These are phyloP conservation scores for Odontamblyopus lacepedii DNA, from an alignment of 2,797 vertebrate genomes.

Conservation along the genomic window DNA sequence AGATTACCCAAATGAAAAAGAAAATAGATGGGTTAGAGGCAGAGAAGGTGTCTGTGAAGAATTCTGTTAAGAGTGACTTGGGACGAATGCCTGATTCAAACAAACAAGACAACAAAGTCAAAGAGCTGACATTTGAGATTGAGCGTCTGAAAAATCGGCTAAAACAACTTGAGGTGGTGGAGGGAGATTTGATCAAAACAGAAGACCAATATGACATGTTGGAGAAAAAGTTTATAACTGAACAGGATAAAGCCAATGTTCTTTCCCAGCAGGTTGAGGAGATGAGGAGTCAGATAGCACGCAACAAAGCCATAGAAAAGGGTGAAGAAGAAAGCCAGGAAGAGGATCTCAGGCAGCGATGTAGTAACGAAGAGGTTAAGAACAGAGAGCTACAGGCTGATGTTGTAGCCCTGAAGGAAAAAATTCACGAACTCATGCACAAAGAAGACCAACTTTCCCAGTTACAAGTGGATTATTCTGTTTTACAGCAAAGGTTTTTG, in stretches of 20 bases:
- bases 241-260: slow-evolving; percentile 92
- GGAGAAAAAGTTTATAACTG: slow-evolving; percentile 91
- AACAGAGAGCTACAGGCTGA: slow-evolving; percentile 90
- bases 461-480: slow-evolving; percentile 92
- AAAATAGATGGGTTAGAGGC: slow-evolving; percentile 86
- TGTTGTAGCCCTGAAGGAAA: slow-evolving; percentile 95
- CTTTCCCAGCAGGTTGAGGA: slow-evolving; percentile 94
- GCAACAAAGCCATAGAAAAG: slow-evolving; percentile 91
- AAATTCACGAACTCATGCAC: slow-evolving; percentile 97
- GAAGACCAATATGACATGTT: slow-evolving; percentile 95
- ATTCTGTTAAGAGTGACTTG: slow-evolving; percentile 73
- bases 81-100: slow-evolving; percentile 63
- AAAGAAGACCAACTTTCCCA: slow-evolving; percentile 98
- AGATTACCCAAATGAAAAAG: slow-evolving; percentile 85
- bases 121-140: slow-evolving; percentile 90
- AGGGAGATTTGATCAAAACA: slow-evolving; percentile 95
- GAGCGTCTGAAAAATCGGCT: slow-evolving; percentile 91
- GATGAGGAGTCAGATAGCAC: slow-evolving; percentile 89
- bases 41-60: slow-evolving; percentile 80
- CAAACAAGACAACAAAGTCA: slow-evolving; percentile 86
- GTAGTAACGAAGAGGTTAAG: slow-evolving; percentile 88
- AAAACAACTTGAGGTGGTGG: slow-evolving; percentile 91
- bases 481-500: slow-evolving; percentile 91
- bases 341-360: slow-evolving; percentile 84
- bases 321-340: slow-evolving; percentile 89